Percentiles rank a stretch among this genome's conserved stretches.
These are phyloP conservation scores for Botrylloides violaceus DNA, from an alignment of 23 tunicate genomes.

Conservation along the genomic window DNA sequence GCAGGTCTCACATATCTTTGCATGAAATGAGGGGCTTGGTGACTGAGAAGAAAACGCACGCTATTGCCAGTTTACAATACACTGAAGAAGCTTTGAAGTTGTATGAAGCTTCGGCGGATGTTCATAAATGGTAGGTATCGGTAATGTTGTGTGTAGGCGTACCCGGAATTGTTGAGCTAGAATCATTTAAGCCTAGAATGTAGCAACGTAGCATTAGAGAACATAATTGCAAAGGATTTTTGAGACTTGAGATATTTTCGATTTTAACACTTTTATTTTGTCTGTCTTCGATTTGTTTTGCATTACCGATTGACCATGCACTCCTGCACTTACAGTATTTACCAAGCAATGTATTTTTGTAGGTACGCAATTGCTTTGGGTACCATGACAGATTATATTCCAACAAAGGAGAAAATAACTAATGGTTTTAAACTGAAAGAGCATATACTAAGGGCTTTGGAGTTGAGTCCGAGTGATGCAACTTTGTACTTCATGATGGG, in stretches of 20 bases:
- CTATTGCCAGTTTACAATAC: conserved; percentile 51
- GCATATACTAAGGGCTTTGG: conserved; percentile 62
- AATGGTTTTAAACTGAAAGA: conserved; percentile 50
- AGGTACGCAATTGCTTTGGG: conserved; percentile 80
- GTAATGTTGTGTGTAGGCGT: too few species aligned
- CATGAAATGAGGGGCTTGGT: conserved; percentile 33
- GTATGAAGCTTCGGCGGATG: conserved; percentile 44
- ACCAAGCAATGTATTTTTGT: too few species aligned
- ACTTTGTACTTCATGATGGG: conserved; percentile 70
- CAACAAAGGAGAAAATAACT: conserved; percentile 78
- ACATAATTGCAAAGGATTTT: too few species aligned
- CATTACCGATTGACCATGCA: too few species aligned
- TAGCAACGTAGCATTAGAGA: too few species aligned
- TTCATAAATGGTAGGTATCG: conserved; percentile 66
- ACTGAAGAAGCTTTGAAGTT: conserved; percentile 46
- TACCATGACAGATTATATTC: conserved; percentile 51
- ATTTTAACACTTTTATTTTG: too few species aligned
- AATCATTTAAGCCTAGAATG: too few species aligned
- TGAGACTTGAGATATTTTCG: too few species aligned
- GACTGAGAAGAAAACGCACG: conserved; percentile 50
- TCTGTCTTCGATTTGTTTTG: too few species aligned
- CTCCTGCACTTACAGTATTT: too few species aligned
- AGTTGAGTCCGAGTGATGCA: conserved; percentile 45
- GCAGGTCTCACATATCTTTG: conserved; percentile 55
- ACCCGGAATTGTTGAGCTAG: too few species aligned